Percentiles rank a stretch among this genome's conserved stretches.
These are phyloP conservation scores for Phoeniculus purpureus DNA, from an alignment of 2,797 vertebrate species.

Conservation along the genomic window DNA sequence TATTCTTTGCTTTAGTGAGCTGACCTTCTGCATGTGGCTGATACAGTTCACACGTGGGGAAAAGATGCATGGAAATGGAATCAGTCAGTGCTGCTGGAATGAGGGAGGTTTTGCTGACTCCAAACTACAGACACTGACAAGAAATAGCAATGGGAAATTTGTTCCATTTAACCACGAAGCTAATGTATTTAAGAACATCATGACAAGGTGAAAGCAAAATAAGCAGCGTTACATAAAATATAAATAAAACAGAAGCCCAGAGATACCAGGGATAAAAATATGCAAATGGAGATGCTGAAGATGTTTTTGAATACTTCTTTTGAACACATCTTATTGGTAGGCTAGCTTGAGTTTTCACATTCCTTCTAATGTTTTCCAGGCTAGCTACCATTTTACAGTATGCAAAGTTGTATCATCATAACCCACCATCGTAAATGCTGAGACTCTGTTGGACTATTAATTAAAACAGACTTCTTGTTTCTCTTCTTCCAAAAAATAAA, in stretches of 20 bases:
- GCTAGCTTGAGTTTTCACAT: background rate
- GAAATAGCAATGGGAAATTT: conserved; percentile 42
- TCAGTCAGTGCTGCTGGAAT: background rate
- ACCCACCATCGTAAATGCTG: background rate
- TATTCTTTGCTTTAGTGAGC: conserved; percentile 7
- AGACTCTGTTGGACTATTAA: background rate
- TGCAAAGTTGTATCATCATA: background rate
- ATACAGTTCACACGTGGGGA: conserved; percentile 31
- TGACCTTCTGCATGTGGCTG: conserved; percentile 38
- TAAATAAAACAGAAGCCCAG: conserved; percentile 45
- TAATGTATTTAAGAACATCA: conserved; percentile 27
- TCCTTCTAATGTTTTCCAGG: conserved; percentile 37
- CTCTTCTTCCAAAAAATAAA: background rate
- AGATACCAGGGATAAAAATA: conserved; percentile 38
- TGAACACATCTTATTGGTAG: background rate
- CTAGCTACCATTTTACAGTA: background rate
- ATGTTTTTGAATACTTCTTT: conserved; percentile 17
- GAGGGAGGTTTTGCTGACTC: conserved; percentile 41
- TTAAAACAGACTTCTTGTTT: background rate
- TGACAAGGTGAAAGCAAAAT: conserved; percentile 47
- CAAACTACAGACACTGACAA: background rate
- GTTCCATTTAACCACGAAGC: conserved; percentile 32
- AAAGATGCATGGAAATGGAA: conserved; percentile 35
- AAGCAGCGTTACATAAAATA: conserved; percentile 1
- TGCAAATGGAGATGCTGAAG: conserved; percentile 28